Conservation (phyloP, 2,888 invertebrate genomes). For the Diloba caeruleocephala region DNA sequence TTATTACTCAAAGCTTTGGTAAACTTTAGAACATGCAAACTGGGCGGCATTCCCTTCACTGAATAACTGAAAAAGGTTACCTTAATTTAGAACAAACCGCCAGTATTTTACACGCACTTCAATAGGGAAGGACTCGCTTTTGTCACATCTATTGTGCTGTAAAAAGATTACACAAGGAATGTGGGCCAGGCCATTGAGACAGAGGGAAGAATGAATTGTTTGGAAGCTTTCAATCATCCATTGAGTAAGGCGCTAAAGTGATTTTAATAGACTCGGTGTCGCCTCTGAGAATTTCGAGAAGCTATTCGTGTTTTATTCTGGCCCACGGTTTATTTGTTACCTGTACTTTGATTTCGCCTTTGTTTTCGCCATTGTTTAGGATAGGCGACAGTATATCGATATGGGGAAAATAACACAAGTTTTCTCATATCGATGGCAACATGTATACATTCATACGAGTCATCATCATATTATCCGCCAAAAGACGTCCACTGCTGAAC, state of each 20-base stretch:
- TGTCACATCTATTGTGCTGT: slow-evolving; percentile 79
- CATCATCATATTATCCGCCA: too few species aligned
- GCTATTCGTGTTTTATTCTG: slow-evolving; percentile 78
- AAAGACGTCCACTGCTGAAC: too few species aligned
- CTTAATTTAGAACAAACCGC: slow-evolving; percentile 81
- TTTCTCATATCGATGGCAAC: too few species aligned
- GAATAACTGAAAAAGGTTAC: slow-evolving; percentile 80
- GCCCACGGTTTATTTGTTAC: slow-evolving; percentile 74
- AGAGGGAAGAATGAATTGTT: slow-evolving; percentile 80
- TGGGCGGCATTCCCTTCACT: slow-evolving; percentile 79
- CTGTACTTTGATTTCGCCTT: slow-evolving; percentile 65
- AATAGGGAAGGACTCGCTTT: slow-evolving; percentile 76
- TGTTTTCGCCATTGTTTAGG: slow-evolving; percentile 43
- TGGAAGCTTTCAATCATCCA: slow-evolving; percentile 86
- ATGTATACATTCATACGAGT: too few species aligned
- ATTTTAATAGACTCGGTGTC: slow-evolving; percentile 88
- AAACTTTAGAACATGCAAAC: slow-evolving; percentile 61
- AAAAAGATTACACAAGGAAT: slow-evolving; percentile 85
- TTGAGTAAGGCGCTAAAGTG: slow-evolving; percentile 85
- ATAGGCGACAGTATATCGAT: neutral
- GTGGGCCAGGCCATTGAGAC: slow-evolving; percentile 84
- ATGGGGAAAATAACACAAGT: too few species aligned
- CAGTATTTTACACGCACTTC: slow-evolving; percentile 75
- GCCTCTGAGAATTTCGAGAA: slow-evolving; percentile 79
- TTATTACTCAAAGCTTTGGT: slow-evolving; percentile 33